phyloP scores from a whole-genome alignment of 2,113 vertebrate species.

The Ictalurus punctatus region DNA sequence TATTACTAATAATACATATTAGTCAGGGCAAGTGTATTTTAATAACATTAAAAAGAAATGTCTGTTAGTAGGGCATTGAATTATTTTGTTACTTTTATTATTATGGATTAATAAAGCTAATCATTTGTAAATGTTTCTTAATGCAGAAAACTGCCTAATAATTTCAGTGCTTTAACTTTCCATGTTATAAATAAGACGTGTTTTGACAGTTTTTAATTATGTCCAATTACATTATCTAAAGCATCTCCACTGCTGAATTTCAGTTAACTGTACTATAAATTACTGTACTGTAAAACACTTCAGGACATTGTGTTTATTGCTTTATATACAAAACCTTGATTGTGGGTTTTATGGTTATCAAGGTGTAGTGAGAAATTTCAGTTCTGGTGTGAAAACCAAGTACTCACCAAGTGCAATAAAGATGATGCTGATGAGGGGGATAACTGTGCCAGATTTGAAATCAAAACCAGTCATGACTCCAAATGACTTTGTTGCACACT shows the following conservation, averaged over 20 bases:
- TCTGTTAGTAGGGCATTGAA: no score
- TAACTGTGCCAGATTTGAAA: constrained; percentile 64
- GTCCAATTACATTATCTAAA: not conserved
- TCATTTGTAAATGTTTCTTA: not conserved
- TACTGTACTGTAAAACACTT: not conserved
- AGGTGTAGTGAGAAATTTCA: not conserved
- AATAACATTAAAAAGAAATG: no score
- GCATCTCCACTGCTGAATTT: not conserved
- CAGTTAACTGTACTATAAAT: not conserved
- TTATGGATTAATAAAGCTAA: not conserved
- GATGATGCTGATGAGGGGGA: constrained; percentile 86
- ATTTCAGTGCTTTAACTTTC: not conserved
- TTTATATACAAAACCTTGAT: not conserved
- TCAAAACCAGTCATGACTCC: not conserved
- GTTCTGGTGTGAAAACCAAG: not conserved
- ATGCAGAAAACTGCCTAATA: not conserved
- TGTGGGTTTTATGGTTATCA: not conserved
- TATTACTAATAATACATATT: no score
- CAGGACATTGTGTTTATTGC: not conserved
- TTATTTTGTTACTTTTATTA: not conserved
- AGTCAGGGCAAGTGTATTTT: no score
- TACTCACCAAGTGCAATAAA: constrained; percentile 88
- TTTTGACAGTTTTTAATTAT: not conserved
- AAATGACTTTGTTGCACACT: constrained; percentile 37
- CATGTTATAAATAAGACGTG: not conserved